Base-by-base conservation (phyloP, 2,888 invertebrate genomes). In the Dione juno region DNA sequence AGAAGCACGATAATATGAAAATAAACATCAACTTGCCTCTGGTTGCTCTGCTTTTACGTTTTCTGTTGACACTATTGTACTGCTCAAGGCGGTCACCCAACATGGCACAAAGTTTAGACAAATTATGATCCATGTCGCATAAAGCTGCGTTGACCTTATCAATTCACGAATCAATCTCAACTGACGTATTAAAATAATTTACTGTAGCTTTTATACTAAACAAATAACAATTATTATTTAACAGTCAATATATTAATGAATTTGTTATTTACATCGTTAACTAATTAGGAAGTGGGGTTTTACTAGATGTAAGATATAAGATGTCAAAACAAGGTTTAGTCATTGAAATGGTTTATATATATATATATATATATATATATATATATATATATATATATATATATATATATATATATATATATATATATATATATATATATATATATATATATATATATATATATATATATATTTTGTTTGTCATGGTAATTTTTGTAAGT, bases 71-170 rank as follows among this genome's bases (percentile, higher is more conserved):
- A 40, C 13, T 64, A n/a, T 73, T 69, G 53, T 69, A 71, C 40
- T 71, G 61, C 41, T 75, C 72, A 37, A 76, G 59, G 9, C 69
- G 61, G 7, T 70, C 69, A 1, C 73, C 73, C 2, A 74, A 66
- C 70, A 74, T 52, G 2, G 58, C 66, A 21, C 77, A 74, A 28
- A 77, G 72, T 50, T 75, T 71, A 0, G 75, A 70, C 35, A 77
- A 67, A 66, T 43, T 71, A 35, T 69, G 53, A 63, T 74, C 72
- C 74, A 75, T 45, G 13, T 77, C 40, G 54, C 65, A 40, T n/a
- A 48, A 40, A 41, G 8, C 40, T n/a, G 13, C 16, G 10, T 37
- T 14, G 19, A 16, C 7, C 10, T 43, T 54, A 10, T 21, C 19
- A 13, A 37, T 10, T 40, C 45, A n/a, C 11, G 40, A 13, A 58